These are phyloP conservation scores for Siderastrea siderea DNA, from an alignment of 92 coral and sea anemone species.

Conservation along the genomic window DNA sequence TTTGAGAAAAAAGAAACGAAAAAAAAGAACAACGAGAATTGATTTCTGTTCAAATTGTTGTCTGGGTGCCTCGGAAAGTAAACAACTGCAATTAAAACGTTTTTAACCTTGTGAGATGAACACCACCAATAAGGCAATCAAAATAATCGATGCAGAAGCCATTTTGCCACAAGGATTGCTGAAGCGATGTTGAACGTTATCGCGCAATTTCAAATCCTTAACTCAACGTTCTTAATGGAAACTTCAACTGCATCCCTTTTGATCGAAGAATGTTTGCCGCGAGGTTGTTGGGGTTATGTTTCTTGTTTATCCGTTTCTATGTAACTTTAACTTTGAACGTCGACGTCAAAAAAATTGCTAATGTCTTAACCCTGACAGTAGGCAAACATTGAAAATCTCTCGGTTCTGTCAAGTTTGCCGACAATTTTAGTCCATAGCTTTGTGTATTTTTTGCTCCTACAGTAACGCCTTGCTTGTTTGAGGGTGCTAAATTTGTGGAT, in stretches of 20 bases:
- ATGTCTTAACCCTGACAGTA: neutral
- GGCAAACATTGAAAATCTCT: neutral
- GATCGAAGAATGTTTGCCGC: neutral
- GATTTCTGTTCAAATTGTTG: too few relatives aligned
- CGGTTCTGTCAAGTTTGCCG: neutral
- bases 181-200: neutral
- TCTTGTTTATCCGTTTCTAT: slow-evolving; percentile 18
- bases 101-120: neutral
- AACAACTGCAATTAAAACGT: neutral
- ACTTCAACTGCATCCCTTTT: neutral
- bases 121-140: neutral
- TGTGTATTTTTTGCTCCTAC: too few relatives aligned
- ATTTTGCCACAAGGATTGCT: neutral
- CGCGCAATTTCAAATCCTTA: neutral
- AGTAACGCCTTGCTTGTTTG: too few relatives aligned
- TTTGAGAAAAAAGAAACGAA: too few relatives aligned
- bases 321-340: neutral
- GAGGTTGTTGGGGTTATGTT: neutral
- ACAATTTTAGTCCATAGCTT: neutral
- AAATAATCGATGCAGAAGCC: neutral
- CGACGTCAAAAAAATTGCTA: neutral
- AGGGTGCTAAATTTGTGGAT: too few relatives aligned
- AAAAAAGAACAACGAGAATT: too few relatives aligned
- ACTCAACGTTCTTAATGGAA: too few relatives aligned
- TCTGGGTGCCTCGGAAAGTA: neutral